A percentile compares a stretch with the other conserved stretches of the same genome.
Evolutionary conservation across 2,888 invertebrate genomes (phyloP).

Genomic region (Scaptodrosophila latifasciaeformis): DNA sequence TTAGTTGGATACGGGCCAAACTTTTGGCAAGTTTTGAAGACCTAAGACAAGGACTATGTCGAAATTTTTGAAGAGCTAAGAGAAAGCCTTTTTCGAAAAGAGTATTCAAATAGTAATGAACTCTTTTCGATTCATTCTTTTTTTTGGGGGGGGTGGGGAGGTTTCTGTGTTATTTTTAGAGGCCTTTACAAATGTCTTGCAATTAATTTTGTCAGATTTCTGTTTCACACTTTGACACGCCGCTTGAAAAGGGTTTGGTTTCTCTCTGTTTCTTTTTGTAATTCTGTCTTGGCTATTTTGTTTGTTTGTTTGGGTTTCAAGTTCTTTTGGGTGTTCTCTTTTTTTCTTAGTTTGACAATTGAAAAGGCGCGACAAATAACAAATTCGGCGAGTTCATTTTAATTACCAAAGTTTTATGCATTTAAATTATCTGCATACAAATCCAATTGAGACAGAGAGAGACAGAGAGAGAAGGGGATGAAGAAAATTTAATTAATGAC

Average conservation of each 20-base stretch:
- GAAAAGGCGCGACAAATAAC: conserved; percentile 38
- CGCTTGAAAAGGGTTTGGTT: conserved; percentile 41
- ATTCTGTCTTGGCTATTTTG: too few relatives aligned
- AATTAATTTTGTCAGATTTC: conserved; percentile 63
- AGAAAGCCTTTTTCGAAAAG: conserved; percentile 13
- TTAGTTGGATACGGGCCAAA: too few relatives aligned
- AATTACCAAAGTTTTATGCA: conserved; percentile 52
- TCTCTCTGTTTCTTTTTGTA: conserved; percentile 10
- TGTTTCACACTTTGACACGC: conserved; percentile 44
- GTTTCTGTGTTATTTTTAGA: neutral
- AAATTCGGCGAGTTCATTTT: conserved; percentile 40
- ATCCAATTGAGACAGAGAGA: too few relatives aligned
- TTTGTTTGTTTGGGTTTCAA: too few relatives aligned
- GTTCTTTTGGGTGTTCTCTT: conserved; percentile 3
- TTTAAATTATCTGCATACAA: conserved; percentile 8
- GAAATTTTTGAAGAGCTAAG: too few relatives aligned
- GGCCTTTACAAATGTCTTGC: conserved; percentile 51
- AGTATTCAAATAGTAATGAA: conserved; percentile 10
- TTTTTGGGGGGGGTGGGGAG: too few relatives aligned
- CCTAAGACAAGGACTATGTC: too few relatives aligned
- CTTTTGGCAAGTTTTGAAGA: too few relatives aligned
- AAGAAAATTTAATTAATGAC: conserved; percentile 33
- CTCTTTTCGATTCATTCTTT: conserved; percentile 42
- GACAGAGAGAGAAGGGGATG: too few relatives aligned
- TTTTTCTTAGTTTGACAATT: conserved; percentile 13